A percentile compares a stretch with the other conserved stretches of the same genome.
phyloP scores from a whole-genome alignment of 2,888 invertebrate genomes.

The Xanthostigma xanthostigma region DNA sequence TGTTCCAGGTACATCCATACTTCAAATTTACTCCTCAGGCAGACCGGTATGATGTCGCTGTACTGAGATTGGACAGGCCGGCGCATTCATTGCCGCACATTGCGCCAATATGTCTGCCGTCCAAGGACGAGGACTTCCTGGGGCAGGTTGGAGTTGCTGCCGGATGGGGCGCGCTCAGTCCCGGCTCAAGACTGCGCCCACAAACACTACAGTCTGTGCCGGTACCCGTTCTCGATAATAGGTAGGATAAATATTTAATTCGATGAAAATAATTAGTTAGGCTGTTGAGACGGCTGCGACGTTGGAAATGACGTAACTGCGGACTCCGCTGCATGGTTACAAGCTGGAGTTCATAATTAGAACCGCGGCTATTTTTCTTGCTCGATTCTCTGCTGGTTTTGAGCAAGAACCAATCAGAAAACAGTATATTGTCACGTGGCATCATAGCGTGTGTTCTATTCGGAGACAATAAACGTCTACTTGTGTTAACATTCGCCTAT shows the following conservation, averaged over 20 bases:
- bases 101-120: conserved; percentile 80
- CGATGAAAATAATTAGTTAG: neutral
- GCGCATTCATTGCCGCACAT: conserved; percentile 87
- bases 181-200: conserved; percentile 72
- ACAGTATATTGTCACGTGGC: too few relatives aligned
- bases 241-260: conserved; percentile 27
- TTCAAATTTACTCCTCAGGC: conserved; percentile 89
- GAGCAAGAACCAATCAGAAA: too few relatives aligned
- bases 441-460: too few relatives aligned
- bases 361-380: too few relatives aligned
- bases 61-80: conserved; percentile 69
- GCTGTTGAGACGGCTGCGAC: too few relatives aligned
- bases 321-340: too few relatives aligned
- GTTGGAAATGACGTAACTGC: too few relatives aligned
- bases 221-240: conserved; percentile 84
- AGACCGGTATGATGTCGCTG: conserved; percentile 82
- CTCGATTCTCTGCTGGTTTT: too few relatives aligned
- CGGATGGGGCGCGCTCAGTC: conserved; percentile 80
- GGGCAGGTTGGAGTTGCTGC: conserved; percentile 88
- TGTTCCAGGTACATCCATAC: conserved; percentile 67
- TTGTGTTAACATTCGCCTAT: too few relatives aligned
- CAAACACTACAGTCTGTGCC: conserved; percentile 83
- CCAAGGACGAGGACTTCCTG: conserved; percentile 76
- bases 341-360: too few relatives aligned
- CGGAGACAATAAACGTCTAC: too few relatives aligned